Evolutionary conservation across 2,888 invertebrate genomes (phyloP).

Genomic region (Stenurella melanura): DNA sequence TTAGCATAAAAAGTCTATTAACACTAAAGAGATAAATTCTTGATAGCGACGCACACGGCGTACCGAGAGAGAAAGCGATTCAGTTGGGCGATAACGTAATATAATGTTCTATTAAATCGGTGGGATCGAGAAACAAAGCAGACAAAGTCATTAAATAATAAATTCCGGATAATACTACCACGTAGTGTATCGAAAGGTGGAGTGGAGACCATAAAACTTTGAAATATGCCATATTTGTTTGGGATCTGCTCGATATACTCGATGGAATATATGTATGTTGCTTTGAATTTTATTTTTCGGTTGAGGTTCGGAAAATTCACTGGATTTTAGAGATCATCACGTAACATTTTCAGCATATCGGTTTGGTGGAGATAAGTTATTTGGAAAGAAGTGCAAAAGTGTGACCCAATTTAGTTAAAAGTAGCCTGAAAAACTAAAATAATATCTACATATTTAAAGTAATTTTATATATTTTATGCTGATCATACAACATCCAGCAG

Average conservation of each 20-base stretch:
- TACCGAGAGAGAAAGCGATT: background rate
- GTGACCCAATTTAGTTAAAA: no score
- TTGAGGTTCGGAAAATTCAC: background rate
- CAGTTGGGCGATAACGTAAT: background rate
- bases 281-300: background rate
- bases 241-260: background rate
- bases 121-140: constrained; percentile 7
- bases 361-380: background rate
- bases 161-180: constrained; percentile 5
- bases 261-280: background rate
- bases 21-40: background rate
- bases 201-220: background rate
- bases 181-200: background rate
- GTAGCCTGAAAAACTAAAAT: no score
- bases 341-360: background rate
- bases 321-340: background rate
- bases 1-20: constrained; percentile 3
- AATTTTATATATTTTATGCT: no score
- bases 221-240: constrained; percentile 7
- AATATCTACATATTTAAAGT: no score
- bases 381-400: background rate
- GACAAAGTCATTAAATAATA: constrained; percentile 10
- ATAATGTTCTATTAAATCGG: background rate
- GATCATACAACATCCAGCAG: no score
- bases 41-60: background rate